phyloP scores from a whole-genome alignment of 2,888 invertebrate species.

The Andrena praecox region DNA sequence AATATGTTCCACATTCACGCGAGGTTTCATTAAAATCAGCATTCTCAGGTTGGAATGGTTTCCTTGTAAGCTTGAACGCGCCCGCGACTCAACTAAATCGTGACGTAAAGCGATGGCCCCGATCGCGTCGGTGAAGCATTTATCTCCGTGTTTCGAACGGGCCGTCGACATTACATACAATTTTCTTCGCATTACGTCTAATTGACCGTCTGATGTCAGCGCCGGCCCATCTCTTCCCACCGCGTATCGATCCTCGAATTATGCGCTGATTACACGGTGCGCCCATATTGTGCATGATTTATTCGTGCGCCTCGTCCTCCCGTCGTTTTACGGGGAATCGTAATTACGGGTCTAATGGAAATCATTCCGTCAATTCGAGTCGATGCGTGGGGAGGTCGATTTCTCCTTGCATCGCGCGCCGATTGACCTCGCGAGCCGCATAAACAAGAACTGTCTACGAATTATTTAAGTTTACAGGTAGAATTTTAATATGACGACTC shows the following conservation, averaged over 20 bases:
- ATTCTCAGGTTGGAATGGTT: no score
- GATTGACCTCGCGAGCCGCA: not conserved
- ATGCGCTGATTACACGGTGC: conserved; percentile 64
- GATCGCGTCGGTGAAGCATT: conserved; percentile 58
- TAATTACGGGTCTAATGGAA: conserved; percentile 31
- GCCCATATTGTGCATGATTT: conserved; percentile 59
- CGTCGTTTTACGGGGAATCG: conserved; percentile 6
- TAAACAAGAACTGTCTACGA: not conserved
- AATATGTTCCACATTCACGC: no score
- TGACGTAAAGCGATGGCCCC: conserved; percentile 23
- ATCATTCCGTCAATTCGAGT: conserved; percentile 16
- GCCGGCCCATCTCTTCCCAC: conserved; percentile 52
- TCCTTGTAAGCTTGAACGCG: not conserved
- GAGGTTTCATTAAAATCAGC: no score
- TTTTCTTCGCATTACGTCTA: conserved; percentile 72
- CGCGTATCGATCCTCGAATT: conserved; percentile 65
- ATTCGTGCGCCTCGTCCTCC: conserved; percentile 27
- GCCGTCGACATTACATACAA: conserved; percentile 60
- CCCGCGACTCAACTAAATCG: conserved; percentile 17
- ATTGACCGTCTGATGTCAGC: conserved; percentile 69
- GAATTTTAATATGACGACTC: no score
- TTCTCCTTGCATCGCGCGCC: not conserved
- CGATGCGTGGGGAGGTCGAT: not conserved
- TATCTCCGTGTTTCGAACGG: conserved; percentile 46
- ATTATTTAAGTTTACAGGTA: no score